Evolutionary conservation across 2,797 vertebrate genomes (phyloP).

Genomic region (Apodemus agrarius): DNA sequence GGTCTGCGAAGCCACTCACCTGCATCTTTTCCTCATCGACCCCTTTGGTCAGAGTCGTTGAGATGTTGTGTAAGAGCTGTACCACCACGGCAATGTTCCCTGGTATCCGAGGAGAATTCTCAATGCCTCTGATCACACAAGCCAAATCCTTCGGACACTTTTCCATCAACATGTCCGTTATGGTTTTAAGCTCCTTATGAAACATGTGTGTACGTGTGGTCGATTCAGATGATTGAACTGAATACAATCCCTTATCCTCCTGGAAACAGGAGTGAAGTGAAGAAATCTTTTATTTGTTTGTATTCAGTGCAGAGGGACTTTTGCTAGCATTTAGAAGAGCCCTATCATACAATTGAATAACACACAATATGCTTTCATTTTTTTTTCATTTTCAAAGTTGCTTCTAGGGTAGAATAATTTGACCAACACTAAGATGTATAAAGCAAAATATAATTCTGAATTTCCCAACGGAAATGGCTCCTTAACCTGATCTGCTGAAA

Average conservation of each 20-base stretch:
- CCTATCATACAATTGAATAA: not conserved
- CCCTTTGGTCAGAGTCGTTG: conserved; percentile 12
- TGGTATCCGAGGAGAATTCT: conserved; percentile 82
- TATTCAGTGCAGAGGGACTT: not conserved
- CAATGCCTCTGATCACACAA: conserved; percentile 81
- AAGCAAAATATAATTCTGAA: not conserved
- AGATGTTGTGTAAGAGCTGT: conserved; percentile 83
- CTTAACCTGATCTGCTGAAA: not conserved
- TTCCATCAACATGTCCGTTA: conserved; percentile 53
- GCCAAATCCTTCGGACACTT: conserved; percentile 84
- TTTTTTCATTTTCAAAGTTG: conserved; percentile 44
- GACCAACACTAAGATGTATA: not conserved
- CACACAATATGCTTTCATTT: not conserved
- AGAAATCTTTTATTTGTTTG: not conserved
- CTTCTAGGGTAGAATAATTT: not conserved
- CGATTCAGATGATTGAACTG: rapidly evolving
- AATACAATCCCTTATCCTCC: not conserved
- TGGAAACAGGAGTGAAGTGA: not conserved
- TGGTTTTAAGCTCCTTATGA: not conserved
- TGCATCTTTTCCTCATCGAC: conserved; percentile 83
- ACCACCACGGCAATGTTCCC: conserved; percentile 86
- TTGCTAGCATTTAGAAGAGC: not conserved
- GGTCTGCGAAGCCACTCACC: conserved; percentile 67
- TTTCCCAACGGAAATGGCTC: not conserved
- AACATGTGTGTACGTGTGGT: too few relatives aligned